Evolutionary conservation across 2,888 invertebrate species (phyloP).

Genomic region (Cheilosia variabilis): DNA sequence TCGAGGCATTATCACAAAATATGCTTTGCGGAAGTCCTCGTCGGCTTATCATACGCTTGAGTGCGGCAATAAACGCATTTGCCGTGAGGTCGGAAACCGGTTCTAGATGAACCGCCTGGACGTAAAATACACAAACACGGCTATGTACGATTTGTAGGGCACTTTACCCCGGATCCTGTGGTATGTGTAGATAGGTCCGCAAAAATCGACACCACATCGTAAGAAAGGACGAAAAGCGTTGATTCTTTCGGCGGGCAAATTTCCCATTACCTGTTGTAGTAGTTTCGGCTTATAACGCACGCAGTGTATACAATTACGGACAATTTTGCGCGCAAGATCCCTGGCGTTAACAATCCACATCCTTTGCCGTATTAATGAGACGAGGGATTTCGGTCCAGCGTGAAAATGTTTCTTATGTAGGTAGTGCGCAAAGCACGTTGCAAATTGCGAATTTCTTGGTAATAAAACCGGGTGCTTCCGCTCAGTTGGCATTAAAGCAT

Average conservation of each 20-base stretch:
- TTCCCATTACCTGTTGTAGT: slow-evolving; percentile 10
- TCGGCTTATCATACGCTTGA: too few species aligned
- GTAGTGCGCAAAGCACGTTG: background rate
- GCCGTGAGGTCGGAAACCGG: slow-evolving; percentile 27
- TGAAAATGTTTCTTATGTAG: slow-evolving; percentile 18
- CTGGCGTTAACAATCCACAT: slow-evolving; percentile 42
- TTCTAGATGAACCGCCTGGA: slow-evolving; percentile 43
- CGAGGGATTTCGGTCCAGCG: slow-evolving; percentile 39
- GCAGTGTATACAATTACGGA: slow-evolving; percentile 37
- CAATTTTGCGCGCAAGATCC: slow-evolving; percentile 13
- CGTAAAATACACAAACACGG: background rate
- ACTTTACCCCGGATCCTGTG: too few species aligned
- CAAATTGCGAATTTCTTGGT: slow-evolving; percentile 8
- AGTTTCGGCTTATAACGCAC: slow-evolving; percentile 27
- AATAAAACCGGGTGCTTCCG: slow-evolving; percentile 16
- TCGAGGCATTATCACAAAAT: slow-evolving; percentile 49
- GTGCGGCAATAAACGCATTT: too few species aligned
- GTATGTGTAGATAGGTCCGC: too few species aligned
- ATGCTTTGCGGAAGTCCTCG: slow-evolving; percentile 23
- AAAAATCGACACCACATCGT: slow-evolving; percentile 44
- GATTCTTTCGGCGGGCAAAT: slow-evolving; percentile 10
- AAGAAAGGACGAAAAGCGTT: slow-evolving; percentile 37
- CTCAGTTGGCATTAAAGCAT: background rate
- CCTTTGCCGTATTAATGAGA: slow-evolving; percentile 13
- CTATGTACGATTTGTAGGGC: too few species aligned